Base-by-base conservation (phyloP, 2,888 invertebrate genomes). In the Drosophila diplacantha region DNA sequence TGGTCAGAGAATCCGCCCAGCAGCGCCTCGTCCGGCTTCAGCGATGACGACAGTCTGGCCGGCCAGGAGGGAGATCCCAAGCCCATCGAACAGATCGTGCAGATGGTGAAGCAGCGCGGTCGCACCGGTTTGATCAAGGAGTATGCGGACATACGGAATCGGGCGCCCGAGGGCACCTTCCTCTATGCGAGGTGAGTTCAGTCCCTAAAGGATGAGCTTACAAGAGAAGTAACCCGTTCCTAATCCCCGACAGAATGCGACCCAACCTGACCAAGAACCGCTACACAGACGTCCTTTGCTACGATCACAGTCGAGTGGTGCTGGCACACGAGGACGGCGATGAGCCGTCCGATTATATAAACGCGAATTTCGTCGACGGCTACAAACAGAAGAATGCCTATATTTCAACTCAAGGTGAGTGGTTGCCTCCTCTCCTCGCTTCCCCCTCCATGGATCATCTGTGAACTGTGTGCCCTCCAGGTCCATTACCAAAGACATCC, bases 301-400 rank as follows among this genome's bases (percentile, higher is more conserved):
- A 95, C 89, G 98, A 99, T 89, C 97, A 97, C 89, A 95, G 95
- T 87, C 92, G 98, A 82, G 98, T 99, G 69, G 91, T 94, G 73
- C 91, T 98, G 66, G 93, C 95, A 32, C 92, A 92, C 86, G 90
- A 92, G 34, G 71, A 95, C 85, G 92, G 94, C 83, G 92, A 92
- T 74, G 91, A 93, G 72, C 90, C 92, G 82, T 93, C 93, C 49
- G 98, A 98, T 89, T 98, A 98, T 87, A 97, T 98, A 88, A 97
- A 99, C 90, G 98, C 98, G 59, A 98, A 98, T 90, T 98, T 94
- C 89, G 98, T 98, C 54, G 98, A 98, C 90, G 98, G 98, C 18
- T 98, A 98, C 90, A 96, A 96, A 88, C 98, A 98, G 89, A 96
- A 96, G 88, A 96, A 96, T 89, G 98, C 98, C 55, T 99, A 97